These are phyloP conservation scores for Brachionus manjavacas DNA, from an alignment of 1,140 invertebrate species.

Conservation along the genomic window DNA sequence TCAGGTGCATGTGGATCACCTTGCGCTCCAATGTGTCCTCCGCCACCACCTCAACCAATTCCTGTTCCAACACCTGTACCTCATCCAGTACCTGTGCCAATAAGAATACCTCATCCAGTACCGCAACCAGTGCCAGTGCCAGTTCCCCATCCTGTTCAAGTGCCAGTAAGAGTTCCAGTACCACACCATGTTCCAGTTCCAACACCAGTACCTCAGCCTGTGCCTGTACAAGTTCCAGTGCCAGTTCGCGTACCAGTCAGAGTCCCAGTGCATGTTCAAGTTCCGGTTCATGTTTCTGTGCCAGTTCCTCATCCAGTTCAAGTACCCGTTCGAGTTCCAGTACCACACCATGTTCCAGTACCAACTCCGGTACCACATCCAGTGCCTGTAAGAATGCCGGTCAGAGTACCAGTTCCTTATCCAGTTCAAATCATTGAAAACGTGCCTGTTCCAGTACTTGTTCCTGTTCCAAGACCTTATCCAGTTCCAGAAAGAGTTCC, in stretches of 20 bases:
- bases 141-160: background rate
- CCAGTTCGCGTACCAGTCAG: background rate
- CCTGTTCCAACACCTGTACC: background rate
- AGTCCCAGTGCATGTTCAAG: background rate
- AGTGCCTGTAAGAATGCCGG: background rate
- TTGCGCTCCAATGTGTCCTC: background rate
- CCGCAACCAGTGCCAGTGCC: background rate
- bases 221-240: background rate
- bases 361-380: background rate
- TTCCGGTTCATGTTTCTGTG: background rate
- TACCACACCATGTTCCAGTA: background rate
- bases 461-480: slow-evolving; percentile 4
- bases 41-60: background rate
- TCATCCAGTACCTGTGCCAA: background rate
- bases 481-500: background rate
- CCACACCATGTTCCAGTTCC: background rate
- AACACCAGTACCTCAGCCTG: background rate
- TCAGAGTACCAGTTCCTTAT: background rate
- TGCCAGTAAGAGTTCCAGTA: background rate
- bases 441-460: background rate
- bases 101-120: background rate
- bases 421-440: background rate
- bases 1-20: background rate
- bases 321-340: background rate
- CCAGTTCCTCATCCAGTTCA: background rate